phyloP scores from a whole-genome alignment of 2,797 vertebrate species.

The Botia kubotai region DNA sequence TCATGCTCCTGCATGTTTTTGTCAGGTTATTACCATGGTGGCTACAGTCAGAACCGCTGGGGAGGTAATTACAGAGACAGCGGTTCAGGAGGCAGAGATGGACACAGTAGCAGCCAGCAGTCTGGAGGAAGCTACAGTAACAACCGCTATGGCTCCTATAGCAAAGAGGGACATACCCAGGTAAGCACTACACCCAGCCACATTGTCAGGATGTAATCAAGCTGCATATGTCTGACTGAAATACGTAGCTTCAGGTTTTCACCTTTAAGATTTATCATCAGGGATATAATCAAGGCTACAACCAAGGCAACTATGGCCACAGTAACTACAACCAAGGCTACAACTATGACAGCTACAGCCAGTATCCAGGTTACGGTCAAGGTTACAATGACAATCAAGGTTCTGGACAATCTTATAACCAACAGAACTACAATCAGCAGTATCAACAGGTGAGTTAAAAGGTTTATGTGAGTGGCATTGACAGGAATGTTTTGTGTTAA shows the following conservation, averaged over 20 bases:
- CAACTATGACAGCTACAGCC: slow-evolving; percentile 83
- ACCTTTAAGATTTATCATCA: slow-evolving; percentile 72
- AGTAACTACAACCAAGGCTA: slow-evolving; percentile 77
- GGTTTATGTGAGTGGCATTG: slow-evolving; percentile 45
- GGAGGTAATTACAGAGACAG: slow-evolving; percentile 77
- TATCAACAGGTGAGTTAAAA: slow-evolving; percentile 68
- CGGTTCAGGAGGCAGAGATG: slow-evolving; percentile 48
- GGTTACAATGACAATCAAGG: slow-evolving; percentile 70
- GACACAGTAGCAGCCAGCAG: slow-evolving; percentile 69
- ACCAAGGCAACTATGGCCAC: slow-evolving; percentile 76
- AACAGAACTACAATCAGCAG: slow-evolving; percentile 84
- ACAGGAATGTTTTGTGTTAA: slow-evolving; percentile 28
- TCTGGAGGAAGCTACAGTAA: slow-evolving; percentile 18
- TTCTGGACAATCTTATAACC: slow-evolving; percentile 74
- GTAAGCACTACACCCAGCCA: slow-evolving; percentile 25
- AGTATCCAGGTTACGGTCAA: slow-evolving; percentile 78
- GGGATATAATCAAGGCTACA: slow-evolving; percentile 75
- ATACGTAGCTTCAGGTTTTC: background rate
- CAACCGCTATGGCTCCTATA: slow-evolving; percentile 70
- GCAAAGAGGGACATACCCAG: slow-evolving; percentile 65
- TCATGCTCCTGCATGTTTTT: background rate
- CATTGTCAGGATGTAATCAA: background rate
- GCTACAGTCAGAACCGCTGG: slow-evolving; percentile 87
- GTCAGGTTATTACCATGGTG: slow-evolving; percentile 78
- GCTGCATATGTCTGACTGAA: background rate